phyloP scores from a whole-genome alignment of 1,140 invertebrate species.

The Aphelinus certus region DNA sequence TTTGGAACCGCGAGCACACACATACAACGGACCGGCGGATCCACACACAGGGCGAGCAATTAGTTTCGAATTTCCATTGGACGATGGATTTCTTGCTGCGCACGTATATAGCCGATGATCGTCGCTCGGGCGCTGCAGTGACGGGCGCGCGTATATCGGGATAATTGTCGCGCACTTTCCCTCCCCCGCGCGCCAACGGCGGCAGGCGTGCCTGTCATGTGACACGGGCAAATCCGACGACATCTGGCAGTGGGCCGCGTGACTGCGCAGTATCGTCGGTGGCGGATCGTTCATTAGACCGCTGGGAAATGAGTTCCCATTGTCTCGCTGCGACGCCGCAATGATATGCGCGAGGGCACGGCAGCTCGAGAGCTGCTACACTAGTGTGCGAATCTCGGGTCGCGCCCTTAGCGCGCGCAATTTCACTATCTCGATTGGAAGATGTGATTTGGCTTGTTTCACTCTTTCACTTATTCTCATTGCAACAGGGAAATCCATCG shows the following conservation, averaged over 20 bases:
- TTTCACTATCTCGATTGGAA: too few relatives aligned
- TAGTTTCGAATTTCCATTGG: slow-evolving; percentile 26
- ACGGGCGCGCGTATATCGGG: too few relatives aligned
- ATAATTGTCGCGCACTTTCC: too few relatives aligned
- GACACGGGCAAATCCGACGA: not conserved
- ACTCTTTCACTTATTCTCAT: too few relatives aligned
- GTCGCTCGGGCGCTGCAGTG: not conserved
- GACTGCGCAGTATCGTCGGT: not conserved
- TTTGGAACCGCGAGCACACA: too few relatives aligned
- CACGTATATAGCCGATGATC: slow-evolving; percentile 4
- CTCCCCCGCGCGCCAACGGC: not conserved
- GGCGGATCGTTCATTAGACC: slow-evolving; percentile 7
- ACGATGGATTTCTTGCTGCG: slow-evolving; percentile 20
- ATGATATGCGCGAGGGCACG: too few relatives aligned
- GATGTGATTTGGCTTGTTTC: too few relatives aligned
- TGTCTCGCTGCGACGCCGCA: not conserved
- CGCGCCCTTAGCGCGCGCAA: too few relatives aligned
- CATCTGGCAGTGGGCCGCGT: not conserved
- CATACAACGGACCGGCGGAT: too few relatives aligned
- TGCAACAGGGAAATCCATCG: too few relatives aligned
- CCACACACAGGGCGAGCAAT: not conserved
- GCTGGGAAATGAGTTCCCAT: not conserved
- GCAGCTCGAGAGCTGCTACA: too few relatives aligned
- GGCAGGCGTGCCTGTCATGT: not conserved
- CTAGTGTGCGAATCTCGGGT: too few relatives aligned